phyloP scores from a whole-genome alignment of 1,140 invertebrate species.

The Leucophenga varia region DNA sequence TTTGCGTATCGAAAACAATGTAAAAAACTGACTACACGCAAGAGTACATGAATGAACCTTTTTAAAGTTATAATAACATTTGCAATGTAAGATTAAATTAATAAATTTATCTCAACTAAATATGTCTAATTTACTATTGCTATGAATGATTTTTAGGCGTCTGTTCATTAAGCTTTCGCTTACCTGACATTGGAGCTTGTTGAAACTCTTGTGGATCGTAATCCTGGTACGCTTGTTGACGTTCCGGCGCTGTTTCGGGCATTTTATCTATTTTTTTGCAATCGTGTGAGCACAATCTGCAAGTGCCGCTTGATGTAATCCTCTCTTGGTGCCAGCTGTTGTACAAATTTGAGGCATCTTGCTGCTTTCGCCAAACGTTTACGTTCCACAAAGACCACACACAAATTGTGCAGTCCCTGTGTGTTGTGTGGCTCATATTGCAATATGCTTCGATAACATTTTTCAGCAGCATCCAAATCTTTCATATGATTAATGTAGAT shows the following conservation, averaged over 20 bases:
- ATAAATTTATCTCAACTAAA: constrained; percentile 17
- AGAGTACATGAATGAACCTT: no score
- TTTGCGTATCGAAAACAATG: no score
- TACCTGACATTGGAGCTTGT: constrained; percentile 11
- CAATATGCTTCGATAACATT: constrained; percentile 89
- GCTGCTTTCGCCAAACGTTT: constrained; percentile 81
- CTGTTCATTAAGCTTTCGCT: constrained; percentile 4
- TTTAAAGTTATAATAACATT: no score
- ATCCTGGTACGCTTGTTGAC: constrained; percentile 45
- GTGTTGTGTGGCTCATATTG: constrained; percentile 87
- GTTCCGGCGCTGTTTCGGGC: constrained; percentile 47
- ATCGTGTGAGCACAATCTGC: constrained; percentile 46
- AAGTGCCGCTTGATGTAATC: constrained; percentile 89
- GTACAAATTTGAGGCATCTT: constrained; percentile 78
- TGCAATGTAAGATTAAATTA: no score
- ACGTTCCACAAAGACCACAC: constrained; percentile 91
- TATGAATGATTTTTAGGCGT: no score
- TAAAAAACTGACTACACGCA: no score
- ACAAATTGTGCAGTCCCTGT: constrained; percentile 93
- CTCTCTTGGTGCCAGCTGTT: constrained; percentile 78
- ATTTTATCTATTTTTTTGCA: constrained; percentile 51
- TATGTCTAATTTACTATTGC: constrained; percentile 3
- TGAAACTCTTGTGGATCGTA: constrained; percentile 49
- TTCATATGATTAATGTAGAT: constrained; percentile 97
- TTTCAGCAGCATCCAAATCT: constrained; percentile 88